Evolutionary conservation across 2,888 invertebrate genomes (phyloP), one percentile per base, ranked within the genome.

Genomic region (Polydesmus complanatus): DNA sequence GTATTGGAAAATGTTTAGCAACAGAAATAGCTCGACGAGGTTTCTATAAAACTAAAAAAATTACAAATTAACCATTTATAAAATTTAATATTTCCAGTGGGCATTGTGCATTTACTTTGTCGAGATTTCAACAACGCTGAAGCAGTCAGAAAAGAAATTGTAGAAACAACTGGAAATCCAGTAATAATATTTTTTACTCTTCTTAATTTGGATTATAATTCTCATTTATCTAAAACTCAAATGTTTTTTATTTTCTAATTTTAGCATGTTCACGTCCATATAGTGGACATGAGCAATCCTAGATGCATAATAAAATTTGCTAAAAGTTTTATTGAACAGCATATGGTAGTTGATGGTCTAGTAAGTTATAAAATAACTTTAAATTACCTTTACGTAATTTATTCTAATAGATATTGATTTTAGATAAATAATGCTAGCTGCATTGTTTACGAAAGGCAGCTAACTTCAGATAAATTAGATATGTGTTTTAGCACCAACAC

Each of bases 401-500:
- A n/a, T n/a, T n/a, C n/a, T n/a, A n/a, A n/a, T n/a, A n/a, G n/a
- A n/a, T n/a, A n/a, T n/a, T n/a, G n/a, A n/a, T n/a, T 65, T 3
- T 64, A 74, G 75, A 71, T 77, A 1, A 77, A 78, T 64, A 77
- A 78, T 71, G 77, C 77, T 27, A 77, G 77, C 0, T 75, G 75
- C 63, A 75, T 78, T 74, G 68, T 76, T 2, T 72, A 75, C 62
- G 69, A 69, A 57, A 66, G 74, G 61, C 68, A 71, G 56, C 60
- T 73, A 2, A 67, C 70, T 23, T 72, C 71, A 60, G 69, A 69
- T 62, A 73, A 73, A 1, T 64, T 77, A 21, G 78, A 78, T 66
- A 70, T 70, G 51, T 77, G 76, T 63, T 78, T 78, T 72, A 75
- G 76, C 1, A 76, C 77, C 54, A 78, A 78, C 63, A 75, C 75